A percentile compares a stretch with the other conserved stretches of the same genome.
phyloP scores from a whole-genome alignment of 2,113 vertebrate species.

The Gracilinanus agilis region DNA sequence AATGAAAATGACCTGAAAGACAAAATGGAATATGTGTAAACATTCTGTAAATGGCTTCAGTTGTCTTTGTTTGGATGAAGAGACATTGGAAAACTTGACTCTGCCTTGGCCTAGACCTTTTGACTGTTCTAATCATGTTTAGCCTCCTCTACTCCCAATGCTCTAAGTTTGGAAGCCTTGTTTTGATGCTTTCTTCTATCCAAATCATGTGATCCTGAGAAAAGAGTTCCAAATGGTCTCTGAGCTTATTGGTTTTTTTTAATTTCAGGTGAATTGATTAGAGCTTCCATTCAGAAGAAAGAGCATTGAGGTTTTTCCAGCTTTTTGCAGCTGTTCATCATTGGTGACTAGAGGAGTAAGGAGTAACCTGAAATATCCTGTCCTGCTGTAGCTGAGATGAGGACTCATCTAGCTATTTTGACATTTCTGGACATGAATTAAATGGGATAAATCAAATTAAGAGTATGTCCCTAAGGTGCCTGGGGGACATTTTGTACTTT shows the following conservation, averaged over 20 bases:
- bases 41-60: neutral
- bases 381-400: neutral
- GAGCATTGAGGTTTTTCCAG: neutral
- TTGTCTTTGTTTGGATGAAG: neutral
- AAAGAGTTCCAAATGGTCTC: neutral
- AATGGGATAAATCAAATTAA: neutral
- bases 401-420: neutral
- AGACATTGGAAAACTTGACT: neutral
- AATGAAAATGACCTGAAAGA: neutral
- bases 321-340: neutral
- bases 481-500: neutral
- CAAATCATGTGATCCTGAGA: neutral
- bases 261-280: neutral
- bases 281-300: neutral
- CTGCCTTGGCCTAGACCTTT: neutral
- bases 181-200: neutral
- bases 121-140: neutral
- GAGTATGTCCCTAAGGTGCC: neutral
- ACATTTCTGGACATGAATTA: neutral
- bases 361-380: neutral
- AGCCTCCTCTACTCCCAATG: neutral
- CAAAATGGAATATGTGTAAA: neutral
- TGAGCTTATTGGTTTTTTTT: neutral
- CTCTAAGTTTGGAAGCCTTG: neutral
- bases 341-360: neutral